phyloP scores from a whole-genome alignment of 2,888 invertebrate genomes.

The Amphiduros pacificus region DNA sequence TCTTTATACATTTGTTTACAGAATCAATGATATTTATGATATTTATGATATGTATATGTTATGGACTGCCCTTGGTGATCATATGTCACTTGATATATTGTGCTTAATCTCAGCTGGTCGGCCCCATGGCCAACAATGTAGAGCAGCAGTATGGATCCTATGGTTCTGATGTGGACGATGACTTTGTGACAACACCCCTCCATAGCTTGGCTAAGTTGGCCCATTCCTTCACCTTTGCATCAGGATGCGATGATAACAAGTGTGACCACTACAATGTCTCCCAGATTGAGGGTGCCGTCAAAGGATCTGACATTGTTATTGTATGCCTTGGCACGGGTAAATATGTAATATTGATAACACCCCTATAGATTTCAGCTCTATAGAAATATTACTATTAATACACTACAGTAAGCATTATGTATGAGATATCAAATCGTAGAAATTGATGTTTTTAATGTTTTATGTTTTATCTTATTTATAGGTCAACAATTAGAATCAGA shows the following conservation, averaged over 20 bases:
- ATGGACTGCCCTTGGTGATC: too few species aligned
- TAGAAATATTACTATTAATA: too few species aligned
- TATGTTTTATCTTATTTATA: too few species aligned
- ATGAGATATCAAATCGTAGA: too few species aligned
- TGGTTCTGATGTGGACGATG: conserved; percentile 35
- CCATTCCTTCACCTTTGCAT: conserved; percentile 22
- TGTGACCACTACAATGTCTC: conserved; percentile 38
- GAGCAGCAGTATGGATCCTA: conserved; percentile 49
- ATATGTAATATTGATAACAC: too few species aligned
- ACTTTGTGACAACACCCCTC: conserved; percentile 40
- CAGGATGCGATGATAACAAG: conserved; percentile 41
- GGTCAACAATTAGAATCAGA: conserved; percentile 44
- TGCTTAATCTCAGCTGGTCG: conserved; percentile 40
- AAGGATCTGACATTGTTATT: conserved; percentile 41
- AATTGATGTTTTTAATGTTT: too few species aligned
- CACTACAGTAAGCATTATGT: too few species aligned
- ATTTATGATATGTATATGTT: too few species aligned
- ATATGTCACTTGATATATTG: not conserved
- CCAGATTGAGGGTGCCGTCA: conserved; percentile 34
- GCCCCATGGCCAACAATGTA: conserved; percentile 51
- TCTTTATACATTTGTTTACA: not conserved
- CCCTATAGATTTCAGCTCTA: too few species aligned
- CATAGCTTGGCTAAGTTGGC: conserved; percentile 38
- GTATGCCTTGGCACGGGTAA: conserved; percentile 47
- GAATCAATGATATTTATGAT: not conserved